These are phyloP conservation scores for Drosophila cognata DNA, from an alignment of 2,888 invertebrate genomes.

Conservation along the genomic window DNA sequence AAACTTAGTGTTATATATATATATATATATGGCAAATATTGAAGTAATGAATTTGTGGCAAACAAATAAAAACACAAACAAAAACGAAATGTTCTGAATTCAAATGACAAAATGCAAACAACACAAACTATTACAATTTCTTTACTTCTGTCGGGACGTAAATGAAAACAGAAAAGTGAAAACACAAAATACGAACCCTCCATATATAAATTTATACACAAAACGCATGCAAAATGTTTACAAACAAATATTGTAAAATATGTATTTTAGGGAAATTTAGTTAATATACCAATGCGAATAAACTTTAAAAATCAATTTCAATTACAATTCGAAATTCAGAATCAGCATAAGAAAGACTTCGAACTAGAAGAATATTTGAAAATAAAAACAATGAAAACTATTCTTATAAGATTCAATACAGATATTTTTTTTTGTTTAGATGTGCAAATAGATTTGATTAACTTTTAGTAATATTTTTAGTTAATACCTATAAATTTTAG, in stretches of 20 bases:
- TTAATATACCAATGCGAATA: constrained; percentile 39
- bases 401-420: constrained; percentile 21
- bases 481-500: constrained; percentile 39
- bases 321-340: constrained; percentile 45
- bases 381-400: constrained; percentile 17
- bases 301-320: constrained; percentile 46
- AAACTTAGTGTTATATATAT: constrained; percentile 58
- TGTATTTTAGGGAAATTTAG: constrained; percentile 67
- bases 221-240: constrained; percentile 12
- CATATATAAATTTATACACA: constrained; percentile 51
- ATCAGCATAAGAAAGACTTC: constrained; percentile 73
- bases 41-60: constrained; percentile 72
- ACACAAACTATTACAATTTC: constrained; percentile 20
- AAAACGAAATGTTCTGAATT: constrained; percentile 60
- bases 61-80: constrained; percentile 33
- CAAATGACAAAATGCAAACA: constrained; percentile 39
- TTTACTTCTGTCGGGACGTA: constrained; percentile 37
- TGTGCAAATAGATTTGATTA: constrained; percentile 64
- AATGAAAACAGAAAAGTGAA: constrained; percentile 12
- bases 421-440: constrained; percentile 20
- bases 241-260: constrained; percentile 42
- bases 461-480: constrained; percentile 74
- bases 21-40: constrained; percentile 48
- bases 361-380: constrained; percentile 36
- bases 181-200: constrained; percentile 61